phyloP scores from a whole-genome alignment of 2,797 vertebrate species.

The Alosa sapidissima region DNA sequence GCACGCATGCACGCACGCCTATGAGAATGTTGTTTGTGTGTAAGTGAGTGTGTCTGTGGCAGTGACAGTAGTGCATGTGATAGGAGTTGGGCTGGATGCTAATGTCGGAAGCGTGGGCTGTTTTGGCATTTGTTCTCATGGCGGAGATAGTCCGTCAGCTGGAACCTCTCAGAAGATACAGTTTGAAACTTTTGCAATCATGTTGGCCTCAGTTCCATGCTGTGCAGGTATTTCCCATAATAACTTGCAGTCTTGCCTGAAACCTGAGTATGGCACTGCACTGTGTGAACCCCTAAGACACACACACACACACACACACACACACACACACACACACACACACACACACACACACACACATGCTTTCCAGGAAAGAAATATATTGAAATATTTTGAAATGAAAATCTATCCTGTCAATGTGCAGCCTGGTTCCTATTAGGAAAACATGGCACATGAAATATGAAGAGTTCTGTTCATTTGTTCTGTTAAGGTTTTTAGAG shows the following conservation, averaged over 20 bases:
- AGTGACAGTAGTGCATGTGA: not conserved
- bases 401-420: not conserved
- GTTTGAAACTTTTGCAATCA: not conserved
- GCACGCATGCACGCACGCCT: no score
- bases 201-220: not conserved
- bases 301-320: not conserved
- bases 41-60: not conserved
- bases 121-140: not conserved
- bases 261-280: not conserved
- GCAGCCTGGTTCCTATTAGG: not conserved
- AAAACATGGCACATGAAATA: not conserved
- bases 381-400: not conserved
- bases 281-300: not conserved
- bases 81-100: not conserved
- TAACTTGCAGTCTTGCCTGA: not conserved
- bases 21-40: not conserved
- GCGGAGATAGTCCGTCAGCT: not conserved
- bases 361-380: not conserved
- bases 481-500: not conserved
- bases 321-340: not conserved
- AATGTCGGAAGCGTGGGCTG: not conserved
- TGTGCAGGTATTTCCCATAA: slow-evolving; percentile 2
- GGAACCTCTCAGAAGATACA: not conserved
- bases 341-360: not conserved
- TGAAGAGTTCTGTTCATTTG: not conserved